Percentiles rank a stretch among this genome's conserved stretches.
phyloP scores from a whole-genome alignment of 2,888 invertebrate genomes.

The Mantis religiosa region DNA sequence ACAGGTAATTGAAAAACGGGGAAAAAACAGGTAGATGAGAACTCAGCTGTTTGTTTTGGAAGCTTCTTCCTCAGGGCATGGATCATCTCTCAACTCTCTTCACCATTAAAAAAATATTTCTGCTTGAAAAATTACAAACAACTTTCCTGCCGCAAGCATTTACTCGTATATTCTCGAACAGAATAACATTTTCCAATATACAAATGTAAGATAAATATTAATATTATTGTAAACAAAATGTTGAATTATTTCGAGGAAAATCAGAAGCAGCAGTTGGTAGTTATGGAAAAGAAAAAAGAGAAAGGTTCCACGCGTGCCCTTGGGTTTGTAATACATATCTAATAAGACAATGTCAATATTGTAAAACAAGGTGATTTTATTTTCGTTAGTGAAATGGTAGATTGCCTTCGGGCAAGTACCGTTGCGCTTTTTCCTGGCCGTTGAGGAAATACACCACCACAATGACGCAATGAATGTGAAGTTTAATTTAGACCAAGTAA shows the following conservation, averaged over 20 bases:
- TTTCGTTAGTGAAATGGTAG: background rate
- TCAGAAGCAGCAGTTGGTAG: background rate
- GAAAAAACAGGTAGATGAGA: background rate
- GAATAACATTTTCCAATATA: background rate
- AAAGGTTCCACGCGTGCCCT: background rate
- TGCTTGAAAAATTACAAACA: background rate
- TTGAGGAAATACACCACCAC: background rate
- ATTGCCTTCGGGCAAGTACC: background rate
- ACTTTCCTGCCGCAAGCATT: background rate
- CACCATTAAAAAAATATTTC: background rate
- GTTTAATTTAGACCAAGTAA: background rate
- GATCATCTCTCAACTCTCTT: background rate
- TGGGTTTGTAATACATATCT: background rate
- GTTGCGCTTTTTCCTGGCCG: background rate
- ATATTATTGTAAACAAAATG: background rate
- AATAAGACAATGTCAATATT: background rate
- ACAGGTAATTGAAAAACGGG: background rate
- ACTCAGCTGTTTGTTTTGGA: background rate
- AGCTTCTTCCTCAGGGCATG: background rate
- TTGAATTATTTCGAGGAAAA: background rate
- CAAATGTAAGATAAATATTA: background rate
- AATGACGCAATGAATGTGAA: background rate
- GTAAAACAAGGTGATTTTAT: background rate
- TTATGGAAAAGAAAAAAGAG: background rate
- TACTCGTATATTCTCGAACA: background rate